These are phyloP conservation scores for Heliconius hermathena DNA, from an alignment of 1,140 invertebrate species.

Conservation along the genomic window DNA sequence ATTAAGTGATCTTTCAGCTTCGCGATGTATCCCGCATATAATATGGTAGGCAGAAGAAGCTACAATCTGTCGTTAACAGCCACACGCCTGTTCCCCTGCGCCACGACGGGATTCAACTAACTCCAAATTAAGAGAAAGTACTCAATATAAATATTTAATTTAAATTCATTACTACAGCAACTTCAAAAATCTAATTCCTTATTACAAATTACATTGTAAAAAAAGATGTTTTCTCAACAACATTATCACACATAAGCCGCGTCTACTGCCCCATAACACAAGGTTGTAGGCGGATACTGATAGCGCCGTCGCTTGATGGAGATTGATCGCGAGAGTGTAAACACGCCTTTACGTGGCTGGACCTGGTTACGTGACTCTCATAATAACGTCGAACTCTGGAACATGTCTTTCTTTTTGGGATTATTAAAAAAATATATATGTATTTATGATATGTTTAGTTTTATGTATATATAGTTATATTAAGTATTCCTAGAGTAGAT, in stretches of 20 bases:
- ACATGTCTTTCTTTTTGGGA: neutral
- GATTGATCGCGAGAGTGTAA: slow-evolving; percentile 70
- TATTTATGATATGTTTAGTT: neutral
- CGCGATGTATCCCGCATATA: too few relatives aligned
- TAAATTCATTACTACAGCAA: too few relatives aligned
- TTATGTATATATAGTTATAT: too few relatives aligned
- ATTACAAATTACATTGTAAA: neutral
- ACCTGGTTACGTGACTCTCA: slow-evolving; percentile 55
- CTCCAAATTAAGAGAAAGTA: too few relatives aligned
- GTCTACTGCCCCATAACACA: slow-evolving; percentile 40
- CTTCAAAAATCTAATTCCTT: too few relatives aligned
- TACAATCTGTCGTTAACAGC: too few relatives aligned
- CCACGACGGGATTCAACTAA: too few relatives aligned
- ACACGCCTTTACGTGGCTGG: slow-evolving; percentile 59
- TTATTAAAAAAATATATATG: neutral
- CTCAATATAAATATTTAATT: too few relatives aligned
- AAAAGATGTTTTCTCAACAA: neutral
- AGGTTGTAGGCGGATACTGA: slow-evolving; percentile 58
- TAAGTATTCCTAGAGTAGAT: too few relatives aligned
- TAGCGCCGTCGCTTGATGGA: slow-evolving; percentile 67
- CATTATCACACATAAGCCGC: slow-evolving; percentile 25
- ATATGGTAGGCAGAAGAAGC: too few relatives aligned
- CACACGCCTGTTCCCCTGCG: too few relatives aligned
- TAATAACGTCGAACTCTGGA: slow-evolving; percentile 30
- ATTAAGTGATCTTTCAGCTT: too few relatives aligned